Percentiles rank a stretch among this genome's conserved stretches.
These are phyloP conservation scores for Cremastobaeus sp. DNA, from an alignment of 2,888 invertebrate genomes.

Conservation along the genomic window DNA sequence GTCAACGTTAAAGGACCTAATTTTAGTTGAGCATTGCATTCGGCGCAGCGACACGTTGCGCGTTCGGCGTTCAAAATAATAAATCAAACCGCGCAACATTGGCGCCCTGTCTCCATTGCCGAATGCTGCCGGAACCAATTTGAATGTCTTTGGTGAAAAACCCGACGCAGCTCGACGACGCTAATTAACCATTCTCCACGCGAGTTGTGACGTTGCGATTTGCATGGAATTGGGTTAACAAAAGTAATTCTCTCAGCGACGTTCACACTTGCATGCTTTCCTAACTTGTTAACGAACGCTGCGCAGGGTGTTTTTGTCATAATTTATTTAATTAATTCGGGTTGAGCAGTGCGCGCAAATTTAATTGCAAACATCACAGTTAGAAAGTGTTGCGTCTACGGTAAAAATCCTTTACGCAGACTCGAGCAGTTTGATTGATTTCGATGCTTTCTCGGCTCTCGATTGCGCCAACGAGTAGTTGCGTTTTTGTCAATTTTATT, in stretches of 20 bases:
- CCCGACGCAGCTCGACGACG: conserved; percentile 5
- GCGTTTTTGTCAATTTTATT: no score
- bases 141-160: conserved; percentile 37
- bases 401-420: no score
- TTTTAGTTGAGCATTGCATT: conserved; percentile 56
- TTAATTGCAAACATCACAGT: not conserved
- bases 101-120: conserved; percentile 42
- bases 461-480: no score
- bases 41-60: conserved; percentile 24
- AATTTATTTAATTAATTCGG: conserved; percentile 3
- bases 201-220: conserved; percentile 46
- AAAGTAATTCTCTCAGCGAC: conserved; percentile 26
- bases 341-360: not conserved
- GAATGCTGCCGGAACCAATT: conserved; percentile 35
- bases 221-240: conserved; percentile 56
- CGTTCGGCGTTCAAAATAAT: conserved; percentile 3
- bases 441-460: no score
- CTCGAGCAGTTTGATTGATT: no score
- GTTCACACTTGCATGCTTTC: not conserved
- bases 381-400: not conserved
- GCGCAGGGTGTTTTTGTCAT: no score
- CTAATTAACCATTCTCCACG: conserved; percentile 49
- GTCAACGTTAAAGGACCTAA: conserved; percentile 49
- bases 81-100: conserved; percentile 36
- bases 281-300: conserved; percentile 12